A percentile compares a stretch with the other conserved stretches of the same genome.
These are phyloP conservation scores for Alcis repandata DNA, from an alignment of 2,888 invertebrate species.

Conservation along the genomic window DNA sequence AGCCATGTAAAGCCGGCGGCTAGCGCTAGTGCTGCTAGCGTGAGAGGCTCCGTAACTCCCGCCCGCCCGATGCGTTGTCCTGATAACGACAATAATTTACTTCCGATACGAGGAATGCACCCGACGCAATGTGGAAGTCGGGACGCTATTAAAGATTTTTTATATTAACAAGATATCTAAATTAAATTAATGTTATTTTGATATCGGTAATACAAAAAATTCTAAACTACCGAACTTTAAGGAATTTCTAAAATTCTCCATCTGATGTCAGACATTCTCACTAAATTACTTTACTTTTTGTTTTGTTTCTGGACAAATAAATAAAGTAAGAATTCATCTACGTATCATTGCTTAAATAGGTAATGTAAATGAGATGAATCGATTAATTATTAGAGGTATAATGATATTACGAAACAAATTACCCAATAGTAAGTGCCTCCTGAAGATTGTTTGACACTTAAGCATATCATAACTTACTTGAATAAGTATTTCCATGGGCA, in stretches of 20 bases:
- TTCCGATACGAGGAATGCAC: constrained; percentile 56
- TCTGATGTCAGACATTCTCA: neutral
- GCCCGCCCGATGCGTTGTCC: constrained; percentile 55
- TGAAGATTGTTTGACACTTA: too few relatives aligned
- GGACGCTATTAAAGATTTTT: constrained; percentile 30
- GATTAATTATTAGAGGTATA: neutral
- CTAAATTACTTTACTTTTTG: neutral
- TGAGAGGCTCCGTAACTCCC: too few relatives aligned
- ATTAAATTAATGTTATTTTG: constrained; percentile 39
- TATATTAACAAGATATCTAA: constrained; percentile 41
- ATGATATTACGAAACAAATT: neutral
- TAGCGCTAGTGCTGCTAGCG: too few relatives aligned
- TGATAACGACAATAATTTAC: constrained; percentile 76
- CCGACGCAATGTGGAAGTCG: constrained; percentile 27
- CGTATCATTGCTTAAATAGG: neutral
- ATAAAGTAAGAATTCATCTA: neutral
- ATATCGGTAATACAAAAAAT: constrained; percentile 23
- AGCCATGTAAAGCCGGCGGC: constrained; percentile 1
- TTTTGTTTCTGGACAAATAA: neutral
- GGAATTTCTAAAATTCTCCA: constrained; percentile 9
- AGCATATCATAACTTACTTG: too few relatives aligned
- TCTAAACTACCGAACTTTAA: constrained; percentile 28
- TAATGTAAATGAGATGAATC: neutral
- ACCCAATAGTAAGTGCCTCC: too few relatives aligned
- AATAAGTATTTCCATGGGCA: too few relatives aligned